phyloP scores from a whole-genome alignment of 2,888 invertebrate species.

The Melanophora roralis region DNA sequence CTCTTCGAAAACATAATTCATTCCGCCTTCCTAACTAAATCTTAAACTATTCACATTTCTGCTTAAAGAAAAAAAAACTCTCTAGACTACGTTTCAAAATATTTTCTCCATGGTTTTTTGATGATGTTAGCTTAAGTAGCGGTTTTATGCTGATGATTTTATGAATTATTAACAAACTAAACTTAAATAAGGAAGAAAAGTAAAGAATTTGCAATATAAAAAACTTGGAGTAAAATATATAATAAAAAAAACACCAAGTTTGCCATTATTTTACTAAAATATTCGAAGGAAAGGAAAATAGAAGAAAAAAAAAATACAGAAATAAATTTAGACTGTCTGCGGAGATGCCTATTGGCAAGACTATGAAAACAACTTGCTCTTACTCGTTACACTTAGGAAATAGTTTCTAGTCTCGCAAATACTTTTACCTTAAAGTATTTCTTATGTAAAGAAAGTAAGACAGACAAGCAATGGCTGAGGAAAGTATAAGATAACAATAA shows the following conservation, averaged over 20 bases:
- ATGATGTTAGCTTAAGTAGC: conserved; percentile 60
- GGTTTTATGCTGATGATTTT: conserved; percentile 62
- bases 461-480: neutral
- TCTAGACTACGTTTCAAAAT: conserved; percentile 46
- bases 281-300: conserved; percentile 8
- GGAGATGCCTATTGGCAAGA: conserved; percentile 28
- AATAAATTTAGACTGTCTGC: conserved; percentile 33
- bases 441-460: neutral
- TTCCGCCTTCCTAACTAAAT: too few species aligned
- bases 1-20: neutral
- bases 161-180: conserved; percentile 59
- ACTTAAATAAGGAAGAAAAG: neutral
- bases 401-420: conserved; percentile 28
- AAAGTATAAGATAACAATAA: too few species aligned
- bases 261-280: conserved; percentile 29
- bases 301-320: neutral
- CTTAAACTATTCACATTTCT: neutral
- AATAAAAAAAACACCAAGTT: conserved; percentile 16
- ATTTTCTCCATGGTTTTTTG: conserved; percentile 55
- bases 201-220: neutral
- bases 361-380: conserved; percentile 1
- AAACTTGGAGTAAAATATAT: neutral
- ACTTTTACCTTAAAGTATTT: neutral
- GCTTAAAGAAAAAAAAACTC: conserved; percentile 9
- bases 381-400: conserved; percentile 24